Base-by-base conservation (phyloP, 2,888 invertebrate genomes). In the Opisthograptis luteolata region DNA sequence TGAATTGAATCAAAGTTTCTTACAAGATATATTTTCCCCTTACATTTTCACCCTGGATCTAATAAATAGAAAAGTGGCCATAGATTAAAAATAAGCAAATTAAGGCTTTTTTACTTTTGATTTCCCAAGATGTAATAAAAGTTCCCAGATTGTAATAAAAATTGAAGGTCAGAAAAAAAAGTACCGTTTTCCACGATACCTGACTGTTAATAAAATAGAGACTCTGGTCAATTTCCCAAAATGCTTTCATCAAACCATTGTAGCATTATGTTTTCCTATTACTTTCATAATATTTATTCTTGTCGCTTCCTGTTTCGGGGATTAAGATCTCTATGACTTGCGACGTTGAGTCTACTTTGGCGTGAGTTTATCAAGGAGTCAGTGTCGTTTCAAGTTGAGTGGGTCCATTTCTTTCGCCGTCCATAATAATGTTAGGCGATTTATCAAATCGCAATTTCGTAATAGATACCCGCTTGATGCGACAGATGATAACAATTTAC, bases 401-500 rank as follows among this genome's bases (percentile, higher is more conserved):
- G 79, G 75, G 80, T 80, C 86, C 86, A 90, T 89, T 90, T 85
- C 86, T 88, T 89, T 84, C 76, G 76, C 79, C 87, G 83, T 84
- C 84, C 79, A 79, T 82, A 83, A 87, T 89, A 89, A 89, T 89
- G 89, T 84, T 82, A 78, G 83, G 81, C 80, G 83, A 88, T 90
- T 88, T 87, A 86, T 90, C 87, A 90, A 89, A 88, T 85, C 78
- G 85, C 90, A 89, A 88, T 89, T 87, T 81, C 84, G 87, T 88
- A 88, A 90, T 87, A 90, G 87, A 90, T 87, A 88, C 84, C 81
- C 76, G 81, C 81, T 80, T 82, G 85, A 86, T 85, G 81, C 70
- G 80, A 79, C 76, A 72, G 72, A 70, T 78, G 82, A 84, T 84
- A 81, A 75, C 53, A 78, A 76, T 70, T 70, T 76, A 83, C 79